Evolutionary conservation across 2,113 vertebrate species (phyloP).

Genomic region (Dermatemys mawii): DNA sequence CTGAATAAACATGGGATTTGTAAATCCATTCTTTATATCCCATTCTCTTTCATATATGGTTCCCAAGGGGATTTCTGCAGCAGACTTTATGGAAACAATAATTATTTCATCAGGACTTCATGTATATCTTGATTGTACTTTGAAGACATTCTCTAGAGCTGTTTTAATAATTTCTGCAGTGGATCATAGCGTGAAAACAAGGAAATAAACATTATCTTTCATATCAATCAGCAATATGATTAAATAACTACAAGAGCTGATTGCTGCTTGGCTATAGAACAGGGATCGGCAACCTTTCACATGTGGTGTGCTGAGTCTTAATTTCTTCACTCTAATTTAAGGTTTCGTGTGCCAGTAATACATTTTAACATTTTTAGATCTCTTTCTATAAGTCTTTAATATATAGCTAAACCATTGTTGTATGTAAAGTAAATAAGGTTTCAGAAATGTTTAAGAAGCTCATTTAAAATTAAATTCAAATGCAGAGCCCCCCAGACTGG

Average conservation of each 20-base stretch:
- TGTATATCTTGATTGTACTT: slow-evolving; percentile 87
- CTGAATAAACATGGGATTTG: slow-evolving; percentile 50
- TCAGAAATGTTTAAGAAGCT: too few species aligned
- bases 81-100: slow-evolving; percentile 81
- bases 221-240: slow-evolving; percentile 65
- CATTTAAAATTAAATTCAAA: too few species aligned
- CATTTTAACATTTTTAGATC: too few species aligned
- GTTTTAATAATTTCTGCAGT: slow-evolving; percentile 64
- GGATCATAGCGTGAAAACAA: slow-evolving; percentile 52
- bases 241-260: slow-evolving; percentile 57
- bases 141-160: slow-evolving; percentile 81
- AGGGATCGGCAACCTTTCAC: too few species aligned
- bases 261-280: slow-evolving; percentile 55
- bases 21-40: slow-evolving; percentile 65
- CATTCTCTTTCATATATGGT: slow-evolving; percentile 50
- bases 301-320: too few species aligned
- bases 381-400: too few species aligned
- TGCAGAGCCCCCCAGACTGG: too few species aligned
- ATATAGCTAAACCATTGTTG: too few species aligned
- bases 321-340: too few species aligned
- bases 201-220: slow-evolving; percentile 65
- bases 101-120: slow-evolving; percentile 89
- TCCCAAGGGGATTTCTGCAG: slow-evolving; percentile 64
- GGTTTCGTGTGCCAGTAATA: too few species aligned
- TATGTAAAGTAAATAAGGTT: too few species aligned